phyloP scores from a whole-genome alignment of 2,113 vertebrate genomes.

The Phaethon lepturus region DNA sequence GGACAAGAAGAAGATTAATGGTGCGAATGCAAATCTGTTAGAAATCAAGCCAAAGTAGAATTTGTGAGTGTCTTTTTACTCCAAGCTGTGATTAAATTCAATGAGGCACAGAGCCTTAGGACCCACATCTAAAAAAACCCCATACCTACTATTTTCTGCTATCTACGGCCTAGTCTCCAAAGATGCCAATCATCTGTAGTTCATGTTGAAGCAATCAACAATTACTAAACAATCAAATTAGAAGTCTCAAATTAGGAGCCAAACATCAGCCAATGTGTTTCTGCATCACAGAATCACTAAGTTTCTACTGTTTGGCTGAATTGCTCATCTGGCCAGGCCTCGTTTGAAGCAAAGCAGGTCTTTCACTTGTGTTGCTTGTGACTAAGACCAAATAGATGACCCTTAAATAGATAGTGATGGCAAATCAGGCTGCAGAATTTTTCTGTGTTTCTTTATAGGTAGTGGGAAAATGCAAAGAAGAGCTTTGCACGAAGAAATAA shows the following conservation, averaged over 20 bases:
- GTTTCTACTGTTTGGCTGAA: neutral
- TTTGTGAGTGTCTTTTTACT: neutral
- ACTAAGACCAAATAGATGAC: neutral
- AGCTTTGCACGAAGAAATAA: neutral
- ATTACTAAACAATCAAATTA: neutral
- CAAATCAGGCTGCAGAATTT: neutral
- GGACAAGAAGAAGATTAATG: neutral
- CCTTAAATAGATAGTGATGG: neutral
- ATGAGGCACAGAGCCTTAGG: neutral
- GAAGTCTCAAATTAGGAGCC: neutral
- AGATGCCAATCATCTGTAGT: neutral
- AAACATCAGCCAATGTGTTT: neutral
- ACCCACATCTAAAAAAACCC: neutral
- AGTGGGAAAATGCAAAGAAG: neutral
- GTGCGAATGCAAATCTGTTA: neutral
- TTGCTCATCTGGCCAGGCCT: neutral
- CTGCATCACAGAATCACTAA: neutral
- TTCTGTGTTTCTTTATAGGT: neutral
- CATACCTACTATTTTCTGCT: neutral
- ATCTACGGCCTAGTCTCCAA: neutral
- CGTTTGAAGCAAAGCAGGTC: neutral
- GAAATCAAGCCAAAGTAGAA: neutral
- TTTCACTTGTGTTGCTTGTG: neutral
- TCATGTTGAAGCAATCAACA: neutral
- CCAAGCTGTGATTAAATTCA: slow-evolving; percentile 28